phyloP scores from a whole-genome alignment of 1,140 invertebrate species.

The Vanessa atalanta region DNA sequence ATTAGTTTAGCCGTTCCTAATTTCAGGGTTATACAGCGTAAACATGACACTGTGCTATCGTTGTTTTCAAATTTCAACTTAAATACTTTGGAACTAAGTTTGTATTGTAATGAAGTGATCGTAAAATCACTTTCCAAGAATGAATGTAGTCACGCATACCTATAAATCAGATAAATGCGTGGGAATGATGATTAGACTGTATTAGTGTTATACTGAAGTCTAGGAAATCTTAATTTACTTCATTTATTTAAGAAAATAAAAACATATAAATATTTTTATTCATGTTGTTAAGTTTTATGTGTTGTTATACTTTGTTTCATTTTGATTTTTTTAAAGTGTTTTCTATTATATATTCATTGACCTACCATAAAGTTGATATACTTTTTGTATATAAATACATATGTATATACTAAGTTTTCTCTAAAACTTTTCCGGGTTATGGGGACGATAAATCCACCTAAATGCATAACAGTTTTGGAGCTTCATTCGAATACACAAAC shows the following conservation, averaged over 20 bases:
- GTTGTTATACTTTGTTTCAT: too few species aligned
- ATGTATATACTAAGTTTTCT: too few species aligned
- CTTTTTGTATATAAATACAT: too few species aligned
- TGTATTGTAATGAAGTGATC: slow-evolving; percentile 45
- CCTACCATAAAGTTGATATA: too few species aligned
- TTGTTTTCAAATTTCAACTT: slow-evolving; percentile 44
- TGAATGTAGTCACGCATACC: slow-evolving; percentile 61
- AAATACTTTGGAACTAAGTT: slow-evolving; percentile 45
- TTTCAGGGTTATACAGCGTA: slow-evolving; percentile 60
- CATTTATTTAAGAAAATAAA: not conserved
- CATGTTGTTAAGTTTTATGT: too few species aligned
- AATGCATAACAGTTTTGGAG: too few species aligned
- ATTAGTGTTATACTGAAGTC: slow-evolving; percentile 7
- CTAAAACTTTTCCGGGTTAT: too few species aligned
- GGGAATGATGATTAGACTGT: slow-evolving; percentile 48
- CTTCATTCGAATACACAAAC: too few species aligned
- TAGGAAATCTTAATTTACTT: not conserved
- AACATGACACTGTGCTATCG: slow-evolving; percentile 61
- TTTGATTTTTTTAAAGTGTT: too few species aligned
- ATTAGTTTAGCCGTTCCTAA: slow-evolving; percentile 66
- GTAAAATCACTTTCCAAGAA: slow-evolving; percentile 70
- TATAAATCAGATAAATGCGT: slow-evolving; percentile 69
- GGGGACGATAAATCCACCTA: too few species aligned
- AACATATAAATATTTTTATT: too few species aligned
- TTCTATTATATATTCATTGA: too few species aligned